phyloP scores from a whole-genome alignment of 1,140 invertebrate genomes.

The Grapholita molesta region DNA sequence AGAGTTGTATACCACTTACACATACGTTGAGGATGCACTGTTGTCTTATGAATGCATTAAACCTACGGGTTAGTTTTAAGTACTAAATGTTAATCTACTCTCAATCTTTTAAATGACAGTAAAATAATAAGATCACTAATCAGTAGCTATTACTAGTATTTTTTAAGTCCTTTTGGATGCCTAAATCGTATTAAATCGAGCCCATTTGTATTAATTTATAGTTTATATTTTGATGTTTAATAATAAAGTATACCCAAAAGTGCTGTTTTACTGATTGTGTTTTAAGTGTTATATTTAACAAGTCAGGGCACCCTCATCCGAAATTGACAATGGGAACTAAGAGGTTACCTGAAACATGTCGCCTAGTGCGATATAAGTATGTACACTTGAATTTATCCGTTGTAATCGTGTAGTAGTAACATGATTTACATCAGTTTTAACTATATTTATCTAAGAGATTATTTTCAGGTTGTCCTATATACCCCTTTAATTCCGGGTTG shows the following conservation, averaged over 20 bases:
- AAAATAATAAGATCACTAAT: conserved; percentile 8
- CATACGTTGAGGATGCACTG: background rate
- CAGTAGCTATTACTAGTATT: background rate
- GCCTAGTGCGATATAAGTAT: too few relatives aligned
- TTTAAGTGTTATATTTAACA: too few relatives aligned
- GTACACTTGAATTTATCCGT: too few relatives aligned
- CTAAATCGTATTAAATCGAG: background rate
- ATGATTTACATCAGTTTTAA: too few relatives aligned
- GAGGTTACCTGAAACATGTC: too few relatives aligned
- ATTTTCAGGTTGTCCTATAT: too few relatives aligned
- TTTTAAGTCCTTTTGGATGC: conserved; percentile 8
- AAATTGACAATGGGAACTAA: too few relatives aligned
- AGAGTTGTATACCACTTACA: background rate
- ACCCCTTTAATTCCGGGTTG: too few relatives aligned
- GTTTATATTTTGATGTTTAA: conserved; percentile 27
- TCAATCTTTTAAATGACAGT: conserved; percentile 10
- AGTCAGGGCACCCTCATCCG: too few relatives aligned
- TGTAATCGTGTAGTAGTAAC: too few relatives aligned
- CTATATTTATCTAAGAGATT: too few relatives aligned
- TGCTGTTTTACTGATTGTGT: background rate
- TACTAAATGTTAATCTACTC: background rate
- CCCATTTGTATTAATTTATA: conserved; percentile 7
- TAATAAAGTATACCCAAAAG: conserved; percentile 39
- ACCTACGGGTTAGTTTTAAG: background rate
- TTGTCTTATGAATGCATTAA: background rate